These are phyloP conservation scores for Pseudoatta argentina DNA, from an alignment of 1,140 invertebrate genomes.

Conservation along the genomic window DNA sequence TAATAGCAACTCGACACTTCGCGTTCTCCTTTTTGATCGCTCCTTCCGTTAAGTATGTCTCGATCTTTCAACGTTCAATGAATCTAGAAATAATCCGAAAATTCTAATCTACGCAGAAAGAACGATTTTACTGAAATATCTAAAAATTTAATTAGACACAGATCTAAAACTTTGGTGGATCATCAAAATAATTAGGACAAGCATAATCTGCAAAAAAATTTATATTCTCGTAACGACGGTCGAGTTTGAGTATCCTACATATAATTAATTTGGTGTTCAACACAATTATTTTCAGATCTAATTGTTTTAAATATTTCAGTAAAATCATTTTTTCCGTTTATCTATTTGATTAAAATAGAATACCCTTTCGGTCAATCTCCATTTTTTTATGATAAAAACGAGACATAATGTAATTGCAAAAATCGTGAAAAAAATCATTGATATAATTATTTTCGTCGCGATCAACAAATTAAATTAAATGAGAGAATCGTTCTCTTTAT, in stretches of 20 bases:
- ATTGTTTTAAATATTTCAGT: too few relatives aligned
- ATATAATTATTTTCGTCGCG: conserved; percentile 29
- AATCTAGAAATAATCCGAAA: not conserved
- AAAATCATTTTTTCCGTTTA: too few relatives aligned
- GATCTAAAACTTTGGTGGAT: too few relatives aligned
- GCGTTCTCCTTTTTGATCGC: conserved; percentile 1
- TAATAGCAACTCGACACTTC: conserved; percentile 9
- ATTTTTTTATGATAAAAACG: not conserved
- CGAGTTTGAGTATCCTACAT: too few relatives aligned
- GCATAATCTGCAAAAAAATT: too few relatives aligned
- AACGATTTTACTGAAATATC: too few relatives aligned
- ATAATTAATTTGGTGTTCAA: too few relatives aligned
- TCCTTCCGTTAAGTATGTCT: not conserved
- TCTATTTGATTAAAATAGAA: not conserved
- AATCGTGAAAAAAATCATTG: not conserved
- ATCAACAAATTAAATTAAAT: conserved; percentile 9
- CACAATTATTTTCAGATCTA: too few relatives aligned
- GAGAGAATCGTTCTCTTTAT: not conserved
- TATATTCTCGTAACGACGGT: too few relatives aligned
- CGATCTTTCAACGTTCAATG: not conserved
- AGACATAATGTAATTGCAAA: not conserved
- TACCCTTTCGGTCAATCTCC: not conserved
- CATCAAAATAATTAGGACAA: too few relatives aligned
- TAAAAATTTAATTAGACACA: too few relatives aligned
- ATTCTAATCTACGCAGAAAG: too few relatives aligned